These are phyloP conservation scores for Argyra leucocephala DNA, from an alignment of 2,888 invertebrate species.

Conservation along the genomic window DNA sequence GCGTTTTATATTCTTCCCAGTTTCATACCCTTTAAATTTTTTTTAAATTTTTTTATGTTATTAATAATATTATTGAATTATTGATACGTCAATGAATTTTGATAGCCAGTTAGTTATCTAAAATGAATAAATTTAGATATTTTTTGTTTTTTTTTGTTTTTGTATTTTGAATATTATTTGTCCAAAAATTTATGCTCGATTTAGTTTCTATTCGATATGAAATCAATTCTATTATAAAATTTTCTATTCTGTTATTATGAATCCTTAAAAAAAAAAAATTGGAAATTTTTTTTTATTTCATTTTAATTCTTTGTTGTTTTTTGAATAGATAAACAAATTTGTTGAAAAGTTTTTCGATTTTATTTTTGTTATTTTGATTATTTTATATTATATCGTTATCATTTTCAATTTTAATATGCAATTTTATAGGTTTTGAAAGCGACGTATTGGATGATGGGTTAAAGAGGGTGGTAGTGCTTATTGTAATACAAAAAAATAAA, in stretches of 20 bases:
- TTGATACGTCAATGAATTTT: constrained; percentile 1
- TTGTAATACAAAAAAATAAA: background rate
- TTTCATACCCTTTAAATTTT: no score
- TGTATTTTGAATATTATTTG: background rate
- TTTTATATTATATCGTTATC: no score
- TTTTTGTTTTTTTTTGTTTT: background rate
- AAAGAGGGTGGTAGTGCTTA: no score
- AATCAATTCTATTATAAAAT: background rate
- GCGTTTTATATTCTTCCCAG: no score
- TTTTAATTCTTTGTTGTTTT: background rate
- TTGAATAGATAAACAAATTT: background rate
- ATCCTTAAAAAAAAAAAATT: no score
- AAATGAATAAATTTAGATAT: no score
- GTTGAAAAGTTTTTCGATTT: background rate
- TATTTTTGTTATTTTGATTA: background rate
- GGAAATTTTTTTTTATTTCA: background rate
- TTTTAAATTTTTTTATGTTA: background rate
- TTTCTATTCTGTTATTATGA: no score
- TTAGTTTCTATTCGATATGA: background rate
- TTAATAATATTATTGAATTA: background rate
- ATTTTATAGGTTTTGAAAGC: no score
- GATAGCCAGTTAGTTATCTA: background rate
- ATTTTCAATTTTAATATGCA: no score
- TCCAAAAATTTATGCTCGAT: background rate
- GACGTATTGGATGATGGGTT: background rate